Evolutionary conservation across 2,888 invertebrate species (phyloP), one percentile per base, ranked within the genome.

Genomic region (Pachliopta kotzebuea): DNA sequence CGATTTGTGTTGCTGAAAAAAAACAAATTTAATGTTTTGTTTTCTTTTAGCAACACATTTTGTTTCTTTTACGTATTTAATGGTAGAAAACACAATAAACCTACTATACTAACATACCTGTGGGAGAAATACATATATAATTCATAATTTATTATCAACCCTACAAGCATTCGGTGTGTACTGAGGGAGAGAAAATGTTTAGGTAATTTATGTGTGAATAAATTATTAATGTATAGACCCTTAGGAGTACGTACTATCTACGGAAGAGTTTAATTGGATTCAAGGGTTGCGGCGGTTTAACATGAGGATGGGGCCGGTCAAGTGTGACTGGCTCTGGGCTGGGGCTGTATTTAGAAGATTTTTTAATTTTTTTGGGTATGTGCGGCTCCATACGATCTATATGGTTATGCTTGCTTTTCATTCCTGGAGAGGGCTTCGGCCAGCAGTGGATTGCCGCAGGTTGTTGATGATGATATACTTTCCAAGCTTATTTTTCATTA

Each of bases 231-330:
- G 77, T 71, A 74, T 69, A 75, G 73, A 74, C 74, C 74, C 76
- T 69, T 69, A 65, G 70, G 71, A 70, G 67, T 67, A 70, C 74
- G 70, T 74, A 76, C 73, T 82, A 81, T 82, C 81, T 79, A 79
- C 71, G 76, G 74, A 79, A 77, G 80, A 85, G 83, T 85, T 83
- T 85, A 88, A 88, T 86, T 85, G 76, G 82, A 80, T 85, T 80
- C 77, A 79, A 82, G 81, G 85, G 83, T 80, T 80, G 74, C 67
- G 62, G 74, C 77, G 80, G 80, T 80, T 80, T 84, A 81, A 83
- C 82, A 81, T 83, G 82, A 87, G 81, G 81, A 52, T 80, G 81
- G 85, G 83, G 79, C 74, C 76, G 78, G 76, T 79, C 72, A 75
- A 78, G 71, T 75, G 57, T 23, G 53, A 60, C 60, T 31, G 42